Conservation (phyloP, 2,113 vertebrate genomes). For the Planiliza haematocheilus region DNA sequence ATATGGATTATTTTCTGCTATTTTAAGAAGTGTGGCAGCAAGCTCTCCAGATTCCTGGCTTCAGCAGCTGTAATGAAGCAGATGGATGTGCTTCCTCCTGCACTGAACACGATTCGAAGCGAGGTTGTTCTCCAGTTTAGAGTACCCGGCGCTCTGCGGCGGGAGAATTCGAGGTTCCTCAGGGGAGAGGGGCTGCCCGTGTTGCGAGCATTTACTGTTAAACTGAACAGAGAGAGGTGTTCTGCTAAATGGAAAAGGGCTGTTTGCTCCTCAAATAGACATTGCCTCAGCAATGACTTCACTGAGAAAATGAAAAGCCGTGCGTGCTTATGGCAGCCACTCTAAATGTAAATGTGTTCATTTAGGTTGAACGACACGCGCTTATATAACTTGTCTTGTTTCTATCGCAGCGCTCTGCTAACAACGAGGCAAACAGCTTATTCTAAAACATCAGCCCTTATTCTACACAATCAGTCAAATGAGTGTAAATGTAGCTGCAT, state of each 20-base stretch:
- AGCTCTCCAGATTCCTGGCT: background rate
- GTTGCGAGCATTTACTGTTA: slow-evolving; percentile 62
- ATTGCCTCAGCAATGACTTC: slow-evolving; percentile 35
- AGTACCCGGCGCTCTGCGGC: slow-evolving; percentile 6
- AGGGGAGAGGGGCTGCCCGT: background rate
- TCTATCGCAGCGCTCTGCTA: slow-evolving; percentile 13
- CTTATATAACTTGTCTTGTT: slow-evolving; percentile 51
- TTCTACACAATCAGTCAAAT: slow-evolving; percentile 5
- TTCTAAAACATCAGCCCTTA: background rate
- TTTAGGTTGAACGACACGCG: slow-evolving; percentile 46
- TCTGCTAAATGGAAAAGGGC: slow-evolving; percentile 71
- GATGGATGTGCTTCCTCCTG: slow-evolving; percentile 13
- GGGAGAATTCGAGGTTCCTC: slow-evolving; percentile 1
- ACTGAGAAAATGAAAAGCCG: slow-evolving; percentile 33
- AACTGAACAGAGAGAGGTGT: slow-evolving; percentile 66
- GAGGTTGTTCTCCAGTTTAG: slow-evolving; percentile 17
- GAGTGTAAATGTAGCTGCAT: background rate
- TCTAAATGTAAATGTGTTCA: slow-evolving; percentile 74
- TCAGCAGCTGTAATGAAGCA: slow-evolving; percentile 42
- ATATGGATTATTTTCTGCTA: too few relatives aligned
- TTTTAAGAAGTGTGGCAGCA: slow-evolving; percentile 12
- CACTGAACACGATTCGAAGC: slow-evolving; percentile 36
- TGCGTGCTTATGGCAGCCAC: slow-evolving; percentile 12
- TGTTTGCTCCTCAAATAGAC: slow-evolving; percentile 65
- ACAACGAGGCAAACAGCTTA: slow-evolving; percentile 14